A percentile compares a stretch with the other conserved stretches of the same genome.
These are phyloP conservation scores for Thomomys bottae DNA, from an alignment of 2,113 vertebrate genomes.

Conservation along the genomic window DNA sequence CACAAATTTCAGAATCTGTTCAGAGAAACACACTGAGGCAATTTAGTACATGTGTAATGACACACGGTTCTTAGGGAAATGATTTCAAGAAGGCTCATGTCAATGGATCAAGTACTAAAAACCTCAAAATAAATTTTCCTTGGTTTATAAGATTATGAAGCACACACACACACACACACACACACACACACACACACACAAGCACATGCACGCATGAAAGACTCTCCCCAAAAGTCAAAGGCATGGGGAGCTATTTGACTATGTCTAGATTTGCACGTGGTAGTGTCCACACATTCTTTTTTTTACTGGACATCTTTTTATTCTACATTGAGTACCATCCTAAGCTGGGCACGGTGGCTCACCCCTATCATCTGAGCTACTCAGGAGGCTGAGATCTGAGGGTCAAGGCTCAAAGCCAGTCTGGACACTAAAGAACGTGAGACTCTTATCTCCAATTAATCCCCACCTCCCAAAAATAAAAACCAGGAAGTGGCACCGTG, in stretches of 20 bases:
- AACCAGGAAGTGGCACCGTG: too few relatives aligned
- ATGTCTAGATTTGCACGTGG: background rate
- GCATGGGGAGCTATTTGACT: too few relatives aligned
- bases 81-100: background rate
- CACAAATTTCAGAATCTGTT: background rate
- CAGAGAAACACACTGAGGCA: background rate
- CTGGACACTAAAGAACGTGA: too few relatives aligned
- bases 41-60: background rate
- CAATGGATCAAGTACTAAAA: background rate
- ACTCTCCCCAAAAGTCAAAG: too few relatives aligned
- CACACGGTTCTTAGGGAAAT: background rate
- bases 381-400: too few relatives aligned
- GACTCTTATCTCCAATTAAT: too few relatives aligned
- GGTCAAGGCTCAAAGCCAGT: too few relatives aligned
- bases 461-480: too few relatives aligned
- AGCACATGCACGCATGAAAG: too few relatives aligned
- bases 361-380: too few relatives aligned
- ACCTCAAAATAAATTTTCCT: background rate
- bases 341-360: too few relatives aligned
- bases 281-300: background rate
- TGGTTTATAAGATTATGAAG: background rate
- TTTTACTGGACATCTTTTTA: background rate
- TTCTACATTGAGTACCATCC: conserved; percentile 18
- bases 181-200: too few relatives aligned
- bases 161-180: background rate